Conservation (phyloP, 2,113 vertebrate genomes). For the Protomyctophum bolini region DNA sequence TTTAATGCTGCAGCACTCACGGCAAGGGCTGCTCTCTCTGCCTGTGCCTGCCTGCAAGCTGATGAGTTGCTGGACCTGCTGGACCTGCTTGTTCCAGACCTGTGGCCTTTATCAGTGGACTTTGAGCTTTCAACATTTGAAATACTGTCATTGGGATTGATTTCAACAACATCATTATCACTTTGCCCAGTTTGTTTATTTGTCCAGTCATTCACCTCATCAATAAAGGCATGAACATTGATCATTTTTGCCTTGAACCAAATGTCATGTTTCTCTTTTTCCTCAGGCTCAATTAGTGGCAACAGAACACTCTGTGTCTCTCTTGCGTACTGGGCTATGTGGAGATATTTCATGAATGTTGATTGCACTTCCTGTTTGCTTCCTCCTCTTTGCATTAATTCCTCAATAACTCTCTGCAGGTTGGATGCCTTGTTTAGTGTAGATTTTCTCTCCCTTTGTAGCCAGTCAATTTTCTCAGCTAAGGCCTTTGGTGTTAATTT, state of each 20-base stretch:
- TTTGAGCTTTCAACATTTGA: neutral
- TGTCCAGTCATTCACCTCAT: neutral
- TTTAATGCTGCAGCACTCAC: neutral
- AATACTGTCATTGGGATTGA: neutral
- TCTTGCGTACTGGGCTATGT: neutral
- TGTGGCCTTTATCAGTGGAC: neutral
- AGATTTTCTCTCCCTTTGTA: neutral
- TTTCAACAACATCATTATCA: neutral
- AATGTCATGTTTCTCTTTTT: neutral
- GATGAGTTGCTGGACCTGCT: neutral
- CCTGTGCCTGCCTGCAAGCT: neutral
- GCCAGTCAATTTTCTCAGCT: neutral
- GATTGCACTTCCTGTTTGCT: neutral
- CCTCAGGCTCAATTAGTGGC: neutral
- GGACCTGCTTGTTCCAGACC: neutral
- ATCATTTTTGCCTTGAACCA: slow-evolving; percentile 2
- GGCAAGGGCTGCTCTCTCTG: neutral
- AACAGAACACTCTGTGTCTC: neutral
- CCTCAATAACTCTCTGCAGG: neutral
- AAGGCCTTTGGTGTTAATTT: neutral
- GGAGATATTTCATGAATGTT: neutral
- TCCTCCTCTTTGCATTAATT: neutral
- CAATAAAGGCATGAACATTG: neutral
- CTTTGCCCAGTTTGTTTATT: neutral
- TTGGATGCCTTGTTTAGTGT: neutral